Evolutionary conservation across 1,140 invertebrate genomes (phyloP), one percentile per base, ranked within the genome.

Genomic region (Galleria mellonella): DNA sequence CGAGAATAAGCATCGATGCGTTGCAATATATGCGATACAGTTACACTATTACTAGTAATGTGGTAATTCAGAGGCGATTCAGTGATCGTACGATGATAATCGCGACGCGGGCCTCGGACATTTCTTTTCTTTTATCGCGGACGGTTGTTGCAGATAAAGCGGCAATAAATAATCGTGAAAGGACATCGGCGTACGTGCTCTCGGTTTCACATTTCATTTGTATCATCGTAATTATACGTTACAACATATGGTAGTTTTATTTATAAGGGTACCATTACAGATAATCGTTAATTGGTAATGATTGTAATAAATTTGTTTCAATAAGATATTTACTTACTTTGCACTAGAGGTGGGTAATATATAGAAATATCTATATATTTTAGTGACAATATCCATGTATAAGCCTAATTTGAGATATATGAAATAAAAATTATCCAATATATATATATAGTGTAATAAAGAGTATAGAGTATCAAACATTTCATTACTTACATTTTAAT

Each of bases 101-200:
- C 78, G 61, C 72, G 69, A 78, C 74, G 71, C 63, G 62, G 63
- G 53, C 44, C 62, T 41, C 68, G 72, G 78, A 79, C 73, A 70
- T 77, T 77, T 77, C 73, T 79, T 76, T 79, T 83, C 70, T 83
- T 79, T 78, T 79, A 83, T 77, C 75, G 60, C 66, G 47, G 62
- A 70, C 65, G 67, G 71, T 67, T 66, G 73, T 65, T 51, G 57
- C 59, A 83, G 75, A 79, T 83, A 79, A 83, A 79, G 65, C 62
- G 47, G 73, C 58, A 79, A 77, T 82, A 82, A 83, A 83, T 83
- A 77, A 79, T 79, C 58, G 46, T 41, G 52, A 39, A 45, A 62
- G 63, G 73, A 74, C 67, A 60, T 50, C 45, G 58, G 42, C 53
- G 62, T 77, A 69, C 70, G 68, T 69, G 67, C 60, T 51, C 55